phyloP scores from a whole-genome alignment of 2,888 invertebrate genomes.

The Drosophila pegasa region DNA sequence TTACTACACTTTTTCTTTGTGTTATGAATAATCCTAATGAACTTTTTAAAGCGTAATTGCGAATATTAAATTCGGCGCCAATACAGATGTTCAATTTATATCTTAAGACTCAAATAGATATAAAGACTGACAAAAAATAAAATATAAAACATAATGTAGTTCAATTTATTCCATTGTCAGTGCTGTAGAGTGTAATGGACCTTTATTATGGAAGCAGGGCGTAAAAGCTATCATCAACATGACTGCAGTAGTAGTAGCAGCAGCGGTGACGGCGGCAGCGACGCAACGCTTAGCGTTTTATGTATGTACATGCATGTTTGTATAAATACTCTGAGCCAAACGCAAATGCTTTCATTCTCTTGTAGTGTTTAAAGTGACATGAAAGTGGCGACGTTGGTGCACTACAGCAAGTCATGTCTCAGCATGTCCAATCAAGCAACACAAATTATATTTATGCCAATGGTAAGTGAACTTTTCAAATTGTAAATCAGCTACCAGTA shows the following conservation, averaged over 20 bases:
- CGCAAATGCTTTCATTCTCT: slow-evolving; percentile 84
- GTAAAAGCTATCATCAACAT: slow-evolving; percentile 5
- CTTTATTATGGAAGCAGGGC: not conserved
- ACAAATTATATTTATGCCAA: slow-evolving; percentile 84
- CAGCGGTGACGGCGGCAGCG: slow-evolving; percentile 5
- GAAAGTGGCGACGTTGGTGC: slow-evolving; percentile 85
- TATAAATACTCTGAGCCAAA: slow-evolving; percentile 82
- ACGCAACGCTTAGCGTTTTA: not conserved
- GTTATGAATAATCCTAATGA: too few species aligned
- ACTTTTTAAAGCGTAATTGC: too few species aligned
- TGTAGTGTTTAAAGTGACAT: slow-evolving; percentile 85
- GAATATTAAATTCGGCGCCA: too few species aligned
- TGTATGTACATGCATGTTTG: slow-evolving; percentile 52
- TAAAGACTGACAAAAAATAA: not conserved
- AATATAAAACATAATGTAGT: not conserved
- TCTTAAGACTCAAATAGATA: too few species aligned
- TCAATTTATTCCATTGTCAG: not conserved
- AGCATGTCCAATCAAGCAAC: slow-evolving; percentile 85
- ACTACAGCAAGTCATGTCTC: slow-evolving; percentile 85
- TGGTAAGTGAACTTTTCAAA: slow-evolving; percentile 77
- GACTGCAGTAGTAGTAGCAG: not conserved
- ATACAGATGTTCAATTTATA: too few species aligned
- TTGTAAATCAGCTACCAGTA: not conserved
- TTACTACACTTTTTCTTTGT: too few species aligned
- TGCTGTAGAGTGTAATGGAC: slow-evolving; percentile 13